phyloP scores from a whole-genome alignment of 2,888 invertebrate genomes.

The Gasteruption jaculator region DNA sequence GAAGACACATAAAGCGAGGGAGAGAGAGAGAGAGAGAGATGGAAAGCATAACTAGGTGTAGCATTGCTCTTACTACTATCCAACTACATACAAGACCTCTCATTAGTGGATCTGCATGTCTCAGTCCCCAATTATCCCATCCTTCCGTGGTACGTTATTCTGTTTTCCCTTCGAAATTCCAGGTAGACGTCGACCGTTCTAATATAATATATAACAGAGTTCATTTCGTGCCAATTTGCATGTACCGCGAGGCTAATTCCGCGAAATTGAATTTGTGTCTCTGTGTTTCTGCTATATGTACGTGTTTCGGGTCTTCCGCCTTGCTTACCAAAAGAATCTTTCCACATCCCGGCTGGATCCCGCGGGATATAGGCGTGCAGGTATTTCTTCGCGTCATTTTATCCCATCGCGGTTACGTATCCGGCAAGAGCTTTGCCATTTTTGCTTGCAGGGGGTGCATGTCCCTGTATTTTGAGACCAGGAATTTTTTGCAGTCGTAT shows the following conservation, averaged over 20 bases:
- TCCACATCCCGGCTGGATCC: neutral
- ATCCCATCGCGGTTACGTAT: too few species aligned
- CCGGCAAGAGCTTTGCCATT: too few species aligned
- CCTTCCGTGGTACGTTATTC: conserved; percentile 32
- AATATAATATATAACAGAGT: conserved; percentile 50
- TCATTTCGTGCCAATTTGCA: conserved; percentile 50
- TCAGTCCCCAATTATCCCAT: conserved; percentile 45
- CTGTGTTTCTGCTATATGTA: conserved; percentile 36
- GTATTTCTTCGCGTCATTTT: too few species aligned
- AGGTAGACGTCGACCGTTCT: conserved; percentile 45
- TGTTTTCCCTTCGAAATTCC: conserved; percentile 47
- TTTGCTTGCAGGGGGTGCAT: too few species aligned
- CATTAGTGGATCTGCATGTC: conserved; percentile 48
- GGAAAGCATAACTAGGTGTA: conserved; percentile 22
- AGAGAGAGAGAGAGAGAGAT: conserved; percentile 21
- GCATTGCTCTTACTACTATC: conserved; percentile 23
- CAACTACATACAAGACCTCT: conserved; percentile 37
- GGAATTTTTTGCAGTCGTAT: too few species aligned
- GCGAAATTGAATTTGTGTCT: conserved; percentile 45
- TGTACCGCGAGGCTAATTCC: conserved; percentile 47
- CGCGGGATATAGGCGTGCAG: too few species aligned
- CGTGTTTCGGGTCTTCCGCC: conserved; percentile 27
- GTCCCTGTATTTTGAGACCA: too few species aligned
- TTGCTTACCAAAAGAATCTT: conserved; percentile 3
- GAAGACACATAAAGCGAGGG: conserved; percentile 19